Percentiles rank a stretch among this genome's conserved stretches.
Evolutionary conservation across 2,797 vertebrate genomes (phyloP).

Genomic region (Spinibarbus caldwelli): DNA sequence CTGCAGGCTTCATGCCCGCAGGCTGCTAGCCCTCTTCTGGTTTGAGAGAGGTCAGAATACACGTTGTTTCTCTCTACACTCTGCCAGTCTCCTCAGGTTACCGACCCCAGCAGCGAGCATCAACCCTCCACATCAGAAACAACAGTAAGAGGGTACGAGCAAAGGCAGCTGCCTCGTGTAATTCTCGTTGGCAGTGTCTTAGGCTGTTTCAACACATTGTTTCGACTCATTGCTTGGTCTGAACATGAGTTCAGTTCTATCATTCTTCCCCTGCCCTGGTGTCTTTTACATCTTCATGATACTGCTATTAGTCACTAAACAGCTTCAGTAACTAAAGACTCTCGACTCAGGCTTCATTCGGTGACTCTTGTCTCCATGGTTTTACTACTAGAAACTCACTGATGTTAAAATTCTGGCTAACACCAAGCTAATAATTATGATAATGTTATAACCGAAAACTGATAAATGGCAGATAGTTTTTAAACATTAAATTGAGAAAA

Average conservation of each 20-base stretch:
- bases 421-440: not conserved
- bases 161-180: conserved; percentile 41
- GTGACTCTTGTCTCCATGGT: not conserved
- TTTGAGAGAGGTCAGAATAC: conserved; percentile 66
- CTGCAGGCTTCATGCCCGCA: conserved; percentile 47
- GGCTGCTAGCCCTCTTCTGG: conserved; percentile 62
- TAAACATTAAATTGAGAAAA: not conserved
- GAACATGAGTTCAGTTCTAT: not conserved
- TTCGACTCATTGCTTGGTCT: not conserved
- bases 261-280: not conserved
- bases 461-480: not conserved
- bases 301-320: not conserved
- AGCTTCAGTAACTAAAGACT: not conserved
- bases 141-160: conserved; percentile 40
- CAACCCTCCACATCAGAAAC: conserved; percentile 57
- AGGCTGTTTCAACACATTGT: not conserved
- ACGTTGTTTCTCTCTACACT: conserved; percentile 57
- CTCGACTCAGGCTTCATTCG: not conserved
- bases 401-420: not conserved
- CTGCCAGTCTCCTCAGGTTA: conserved; percentile 60
- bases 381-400: not conserved
- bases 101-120: conserved; percentile 46
- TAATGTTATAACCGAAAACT: not conserved
- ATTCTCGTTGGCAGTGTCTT: conserved; percentile 44
- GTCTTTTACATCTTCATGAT: not conserved